A percentile compares a stretch with the other conserved stretches of the same genome.
phyloP scores from a whole-genome alignment of 2,888 invertebrate species.

The Ennomos quercinarius region DNA sequence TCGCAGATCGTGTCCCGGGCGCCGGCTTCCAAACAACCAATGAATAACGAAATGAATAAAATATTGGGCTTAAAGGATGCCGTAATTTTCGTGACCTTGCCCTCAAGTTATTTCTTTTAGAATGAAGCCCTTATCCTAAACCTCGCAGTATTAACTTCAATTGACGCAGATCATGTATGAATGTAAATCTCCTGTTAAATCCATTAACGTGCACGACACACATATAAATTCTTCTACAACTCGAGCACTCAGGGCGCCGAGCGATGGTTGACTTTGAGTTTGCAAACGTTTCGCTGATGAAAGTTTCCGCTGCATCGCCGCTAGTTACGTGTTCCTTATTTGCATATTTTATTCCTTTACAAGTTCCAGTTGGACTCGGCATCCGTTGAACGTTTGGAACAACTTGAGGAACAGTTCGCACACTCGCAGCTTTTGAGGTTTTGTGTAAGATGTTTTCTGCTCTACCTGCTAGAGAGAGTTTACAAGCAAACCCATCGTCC shows the following conservation, averaged over 20 bases:
- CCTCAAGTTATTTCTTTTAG: slow-evolving; percentile 5
- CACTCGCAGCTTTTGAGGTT: background rate
- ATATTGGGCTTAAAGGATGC: slow-evolving; percentile 12
- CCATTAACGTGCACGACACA: too few relatives aligned
- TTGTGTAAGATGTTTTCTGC: too few relatives aligned
- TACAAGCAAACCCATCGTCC: too few relatives aligned
- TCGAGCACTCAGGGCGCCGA: too few relatives aligned
- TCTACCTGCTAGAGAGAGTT: too few relatives aligned
- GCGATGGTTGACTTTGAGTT: background rate
- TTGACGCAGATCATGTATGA: too few relatives aligned
- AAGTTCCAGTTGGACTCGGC: background rate
- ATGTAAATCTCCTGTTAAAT: too few relatives aligned
- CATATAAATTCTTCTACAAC: too few relatives aligned
- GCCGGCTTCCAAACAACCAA: slow-evolving; percentile 8
- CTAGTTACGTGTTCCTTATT: slow-evolving; percentile 4
- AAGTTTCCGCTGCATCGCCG: slow-evolving; percentile 5
- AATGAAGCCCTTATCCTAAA: slow-evolving; percentile 4
- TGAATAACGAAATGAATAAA: slow-evolving; percentile 19
- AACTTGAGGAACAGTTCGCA: slow-evolving; percentile 3
- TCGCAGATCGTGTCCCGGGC: background rate
- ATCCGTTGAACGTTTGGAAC: slow-evolving; percentile 3
- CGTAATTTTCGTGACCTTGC: slow-evolving; percentile 8
- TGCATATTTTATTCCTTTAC: slow-evolving; percentile 16
- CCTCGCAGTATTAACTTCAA: background rate
- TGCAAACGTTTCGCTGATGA: background rate